phyloP scores from a whole-genome alignment of 2,113 vertebrate species.

The Triplophysa dalaica region DNA sequence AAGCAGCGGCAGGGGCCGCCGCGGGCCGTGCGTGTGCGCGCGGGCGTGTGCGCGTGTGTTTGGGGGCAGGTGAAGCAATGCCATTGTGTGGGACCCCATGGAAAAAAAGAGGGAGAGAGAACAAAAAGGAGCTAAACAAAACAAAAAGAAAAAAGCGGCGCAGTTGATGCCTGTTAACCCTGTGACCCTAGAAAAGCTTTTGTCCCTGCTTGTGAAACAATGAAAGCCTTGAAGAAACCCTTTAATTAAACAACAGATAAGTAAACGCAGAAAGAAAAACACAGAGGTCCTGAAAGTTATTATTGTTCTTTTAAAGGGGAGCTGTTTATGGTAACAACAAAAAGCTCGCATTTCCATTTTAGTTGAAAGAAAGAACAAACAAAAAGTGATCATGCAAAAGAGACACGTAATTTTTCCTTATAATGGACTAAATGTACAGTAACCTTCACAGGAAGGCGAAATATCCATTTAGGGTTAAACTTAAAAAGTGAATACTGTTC shows the following conservation, averaged over 20 bases:
- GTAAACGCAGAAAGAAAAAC: constrained; percentile 64
- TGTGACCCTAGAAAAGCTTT: constrained; percentile 78
- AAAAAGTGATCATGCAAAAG: neutral
- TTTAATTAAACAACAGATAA: constrained; percentile 81
- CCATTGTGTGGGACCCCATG: constrained; percentile 78
- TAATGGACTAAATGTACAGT: neutral
- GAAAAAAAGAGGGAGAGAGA: constrained; percentile 48
- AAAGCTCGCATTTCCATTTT: constrained; percentile 61
- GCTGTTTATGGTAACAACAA: constrained; percentile 61
- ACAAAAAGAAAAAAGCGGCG: constrained; percentile 61
- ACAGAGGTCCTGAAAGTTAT: constrained; percentile 56
- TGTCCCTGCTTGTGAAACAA: constrained; percentile 75
- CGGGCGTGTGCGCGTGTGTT: constrained; percentile 39
- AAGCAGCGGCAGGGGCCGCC: constrained; percentile 71
- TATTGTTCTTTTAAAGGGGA: constrained; percentile 66
- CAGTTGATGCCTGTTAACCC: constrained; percentile 86
- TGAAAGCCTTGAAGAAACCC: constrained; percentile 67
- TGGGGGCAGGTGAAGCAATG: constrained; percentile 86
- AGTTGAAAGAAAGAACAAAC: constrained; percentile 50
- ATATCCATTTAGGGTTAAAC: neutral
- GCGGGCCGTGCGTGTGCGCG: constrained; percentile 36
- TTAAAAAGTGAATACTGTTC: neutral
- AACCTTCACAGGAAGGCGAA: neutral
- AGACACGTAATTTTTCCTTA: neutral
- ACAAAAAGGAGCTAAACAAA: constrained; percentile 59